phyloP scores from a whole-genome alignment of 1,140 invertebrate genomes.

The Temnothorax curvispinosus region DNA sequence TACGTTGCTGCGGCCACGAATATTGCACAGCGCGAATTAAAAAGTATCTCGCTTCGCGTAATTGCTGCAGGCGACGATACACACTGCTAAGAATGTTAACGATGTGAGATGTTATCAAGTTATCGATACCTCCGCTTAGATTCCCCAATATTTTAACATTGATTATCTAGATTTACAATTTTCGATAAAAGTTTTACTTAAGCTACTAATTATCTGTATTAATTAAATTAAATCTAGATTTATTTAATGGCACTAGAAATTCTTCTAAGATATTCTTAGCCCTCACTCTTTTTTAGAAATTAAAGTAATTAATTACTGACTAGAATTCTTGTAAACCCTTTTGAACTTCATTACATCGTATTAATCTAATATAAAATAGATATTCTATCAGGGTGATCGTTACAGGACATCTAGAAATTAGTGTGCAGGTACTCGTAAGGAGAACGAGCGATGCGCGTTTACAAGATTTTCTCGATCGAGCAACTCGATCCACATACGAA shows the following conservation, averaged over 20 bases:
- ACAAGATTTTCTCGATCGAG: background rate
- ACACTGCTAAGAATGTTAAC: constrained; percentile 32
- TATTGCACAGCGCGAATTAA: background rate
- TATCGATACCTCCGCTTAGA: background rate
- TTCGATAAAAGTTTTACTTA: background rate
- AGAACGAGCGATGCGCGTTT: background rate
- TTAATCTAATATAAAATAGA: background rate
- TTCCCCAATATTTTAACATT: background rate
- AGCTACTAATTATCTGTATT: background rate
- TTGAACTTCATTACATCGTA: background rate
- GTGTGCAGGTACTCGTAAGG: background rate
- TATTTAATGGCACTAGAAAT: background rate
- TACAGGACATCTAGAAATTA: background rate
- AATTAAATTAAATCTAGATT: background rate
- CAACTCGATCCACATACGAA: constrained; percentile 8
- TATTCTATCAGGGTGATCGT: background rate
- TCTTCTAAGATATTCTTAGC: no score
- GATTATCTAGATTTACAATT: background rate
- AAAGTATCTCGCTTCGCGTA: constrained; percentile 24
- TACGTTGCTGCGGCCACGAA: background rate
- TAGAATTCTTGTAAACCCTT: background rate
- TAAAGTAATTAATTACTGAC: background rate
- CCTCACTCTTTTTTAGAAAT: background rate
- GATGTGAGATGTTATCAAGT: background rate
- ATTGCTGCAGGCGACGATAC: constrained; percentile 3